Evolutionary conservation across 2,797 vertebrate genomes (phyloP), one percentile per base, ranked within the genome.

Genomic region (Denticeps clupeoides): DNA sequence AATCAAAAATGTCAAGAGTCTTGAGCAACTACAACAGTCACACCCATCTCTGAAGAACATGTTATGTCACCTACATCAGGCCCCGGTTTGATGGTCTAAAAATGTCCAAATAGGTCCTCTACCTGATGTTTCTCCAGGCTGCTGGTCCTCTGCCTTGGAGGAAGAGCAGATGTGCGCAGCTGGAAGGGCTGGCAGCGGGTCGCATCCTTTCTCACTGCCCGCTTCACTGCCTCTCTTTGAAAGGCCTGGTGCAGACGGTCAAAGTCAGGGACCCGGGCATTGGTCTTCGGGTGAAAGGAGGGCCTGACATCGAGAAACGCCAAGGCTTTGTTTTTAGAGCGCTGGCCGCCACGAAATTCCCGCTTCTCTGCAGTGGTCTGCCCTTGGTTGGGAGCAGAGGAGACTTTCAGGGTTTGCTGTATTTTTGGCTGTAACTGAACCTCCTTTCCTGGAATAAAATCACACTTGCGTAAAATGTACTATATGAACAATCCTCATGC

Each of bases 141-240:
- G 11, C 4, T 58, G 40, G 62, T 65, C 21, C 59, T 74, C 56
- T 63, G 72, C 52, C 75, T 78, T 25, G 47, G 50, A 26, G 37
- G 61, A 41, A 86, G 78, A 48, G 64, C 72, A 41, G 90, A 82
- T 0, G 91, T 97, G 62, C 81, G 84, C 41, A 97, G 70, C 57
- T 65, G 56, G 74, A 98, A 98, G 2, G 92, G 91, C 51, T 87
- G 85, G 76, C 68, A 94, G 55, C 31, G 81, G n/a, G 83, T 93
- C 22, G 62, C 59, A 44, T 87, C 86, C 70, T 65, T 79, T 43
- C 49, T 71, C 58, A 82, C 79, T 33, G 69, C 63, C 64, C 65
- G 85, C 29, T 63, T 75, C 60, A 74, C 41, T 2, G 60, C 69
- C 68, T 81, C 75, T 56, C 63, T 86, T 69, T 89, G 90, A 64